Evolutionary conservation across 1,140 invertebrate species (phyloP), one percentile per base, ranked within the genome.

Genomic region (Drosophila azteca): DNA sequence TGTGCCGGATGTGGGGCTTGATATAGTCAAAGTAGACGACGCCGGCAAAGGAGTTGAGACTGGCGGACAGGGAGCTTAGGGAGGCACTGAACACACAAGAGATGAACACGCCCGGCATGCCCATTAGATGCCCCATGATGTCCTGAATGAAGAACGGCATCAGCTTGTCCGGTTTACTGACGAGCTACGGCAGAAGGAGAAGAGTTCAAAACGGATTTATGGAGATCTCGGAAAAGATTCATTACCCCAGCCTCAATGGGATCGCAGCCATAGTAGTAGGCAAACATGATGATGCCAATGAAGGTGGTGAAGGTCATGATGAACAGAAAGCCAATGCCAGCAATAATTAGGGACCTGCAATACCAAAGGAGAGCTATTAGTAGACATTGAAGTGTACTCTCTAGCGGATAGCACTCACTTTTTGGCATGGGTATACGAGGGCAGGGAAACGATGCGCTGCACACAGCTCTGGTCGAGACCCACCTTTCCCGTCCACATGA

Each of bases 11-110:
- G 48, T 59, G 92, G 67, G 58, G 94, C 69, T 94, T 94, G 6
- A 96, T 93, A 77, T 96, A 94, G 89, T 96, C 95, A 81, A 96
- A 95, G 88, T 95, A 95, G 63, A 95, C 95, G 0, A 96, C 95
- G 0, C 95, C 95, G 2, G 96, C 93, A 91, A 96, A 93, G 1
- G 96, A 95, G 80, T 96, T 96, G 2, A 96, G 87, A 15, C 94
- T 94, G 5, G 95, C 95, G 0, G 95, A 95, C 92, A 95, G 94
- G 4, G 95, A 96, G 80, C 96, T 96, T 80, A 71, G 92, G 6
- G 94, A 95, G 31, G 95, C 95, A 78, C 94, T 95, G 65, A 95
- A 95, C 2, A 96, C 93, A 54, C 94, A 94, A 29, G 95, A 94
- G 2, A 95, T 93, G 75, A 96, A 95, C 0, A 96, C 65, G 3